These are phyloP conservation scores for Aradophagus sp. DNA, from an alignment of 1,140 invertebrate genomes.

Conservation along the genomic window DNA sequence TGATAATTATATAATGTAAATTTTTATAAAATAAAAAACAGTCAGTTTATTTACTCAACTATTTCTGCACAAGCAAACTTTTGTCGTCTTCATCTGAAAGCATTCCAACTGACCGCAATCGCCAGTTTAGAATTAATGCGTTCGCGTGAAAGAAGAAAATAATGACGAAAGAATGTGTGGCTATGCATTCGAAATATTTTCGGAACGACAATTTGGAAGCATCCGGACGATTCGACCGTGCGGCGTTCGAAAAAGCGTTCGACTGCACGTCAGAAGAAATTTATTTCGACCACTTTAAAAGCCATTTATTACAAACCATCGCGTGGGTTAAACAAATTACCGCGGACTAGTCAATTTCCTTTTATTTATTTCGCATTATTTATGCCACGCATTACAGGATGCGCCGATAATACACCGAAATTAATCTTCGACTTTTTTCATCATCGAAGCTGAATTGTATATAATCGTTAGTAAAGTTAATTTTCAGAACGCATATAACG, in stretches of 20 bases:
- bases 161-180: too few species aligned
- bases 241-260: constrained; percentile 19
- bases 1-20: too few species aligned
- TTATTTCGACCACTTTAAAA: constrained; percentile 30
- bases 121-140: too few species aligned
- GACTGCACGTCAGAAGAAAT: constrained; percentile 14
- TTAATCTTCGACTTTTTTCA: neutral
- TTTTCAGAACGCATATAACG: too few species aligned
- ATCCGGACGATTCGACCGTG: constrained; percentile 9
- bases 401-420: constrained; percentile 18
- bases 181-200: constrained; percentile 11
- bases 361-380: too few species aligned
- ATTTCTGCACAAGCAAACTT: too few species aligned
- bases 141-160: too few species aligned
- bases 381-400: constrained; percentile 35
- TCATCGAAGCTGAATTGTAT: constrained; percentile 15
- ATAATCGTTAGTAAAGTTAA: neutral
- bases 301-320: constrained; percentile 16
- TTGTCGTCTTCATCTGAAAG: too few species aligned
- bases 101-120: too few species aligned
- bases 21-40: too few species aligned
- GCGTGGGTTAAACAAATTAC: constrained; percentile 30
- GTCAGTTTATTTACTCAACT: too few species aligned
- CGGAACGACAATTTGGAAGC: constrained; percentile 7
- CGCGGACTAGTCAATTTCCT: neutral